Conservation (phyloP, 2,888 invertebrate genomes). For the Aricia artaxerxes region DNA sequence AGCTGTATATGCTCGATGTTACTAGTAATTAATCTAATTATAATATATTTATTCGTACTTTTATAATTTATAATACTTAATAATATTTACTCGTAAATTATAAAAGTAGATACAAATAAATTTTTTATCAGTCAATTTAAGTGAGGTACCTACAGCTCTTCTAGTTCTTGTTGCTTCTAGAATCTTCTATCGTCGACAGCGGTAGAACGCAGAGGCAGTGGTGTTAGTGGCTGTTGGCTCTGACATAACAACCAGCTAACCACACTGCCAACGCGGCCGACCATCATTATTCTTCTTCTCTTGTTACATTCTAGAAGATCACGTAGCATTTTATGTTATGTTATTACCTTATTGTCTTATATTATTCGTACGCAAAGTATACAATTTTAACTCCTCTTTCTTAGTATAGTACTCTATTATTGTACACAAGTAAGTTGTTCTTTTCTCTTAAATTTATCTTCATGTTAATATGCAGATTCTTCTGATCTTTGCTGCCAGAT, state of each 20-base stretch:
- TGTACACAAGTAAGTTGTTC: background rate
- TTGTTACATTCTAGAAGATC: slow-evolving; percentile 10
- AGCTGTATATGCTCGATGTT: no score
- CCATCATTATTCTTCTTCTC: slow-evolving; percentile 45
- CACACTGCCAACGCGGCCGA: slow-evolving; percentile 97
- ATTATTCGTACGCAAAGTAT: background rate
- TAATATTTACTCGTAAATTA: background rate
- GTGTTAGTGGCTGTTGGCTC: slow-evolving; percentile 94
- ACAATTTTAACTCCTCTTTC: background rate
- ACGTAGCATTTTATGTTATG: background rate
- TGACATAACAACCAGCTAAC: slow-evolving; percentile 98
- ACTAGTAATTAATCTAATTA: no score
- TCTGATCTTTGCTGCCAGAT: slow-evolving; percentile 8
- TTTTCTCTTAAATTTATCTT: background rate
- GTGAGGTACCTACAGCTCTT: background rate
- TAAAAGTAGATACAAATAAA: background rate
- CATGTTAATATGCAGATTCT: background rate
- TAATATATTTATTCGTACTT: no score
- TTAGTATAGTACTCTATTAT: background rate
- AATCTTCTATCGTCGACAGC: slow-evolving; percentile 47
- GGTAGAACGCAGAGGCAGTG: slow-evolving; percentile 92
- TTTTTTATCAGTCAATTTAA: background rate
- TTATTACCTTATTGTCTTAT: background rate
- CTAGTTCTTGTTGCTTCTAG: background rate
- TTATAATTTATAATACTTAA: background rate